Conservation (phyloP, 2,888 invertebrate species). For the Catonia carolina region DNA sequence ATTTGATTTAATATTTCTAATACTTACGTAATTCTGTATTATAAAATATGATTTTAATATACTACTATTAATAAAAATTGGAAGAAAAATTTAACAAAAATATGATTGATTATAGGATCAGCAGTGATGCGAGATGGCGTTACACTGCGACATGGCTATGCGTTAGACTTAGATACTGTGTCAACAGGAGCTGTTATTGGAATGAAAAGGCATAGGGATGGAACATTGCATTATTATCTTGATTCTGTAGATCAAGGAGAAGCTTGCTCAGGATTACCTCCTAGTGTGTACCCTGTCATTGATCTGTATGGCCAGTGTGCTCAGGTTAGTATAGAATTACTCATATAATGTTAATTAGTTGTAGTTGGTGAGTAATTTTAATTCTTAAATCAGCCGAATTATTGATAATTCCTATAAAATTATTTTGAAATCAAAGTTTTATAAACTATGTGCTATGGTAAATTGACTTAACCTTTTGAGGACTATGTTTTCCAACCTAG, state of each 20-base stretch:
- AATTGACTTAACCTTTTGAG: no score
- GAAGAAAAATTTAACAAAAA: no score
- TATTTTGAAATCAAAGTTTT: background rate
- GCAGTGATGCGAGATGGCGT: constrained; percentile 87
- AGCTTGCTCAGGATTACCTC: constrained; percentile 71
- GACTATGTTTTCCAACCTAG: no score
- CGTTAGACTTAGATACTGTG: constrained; percentile 76
- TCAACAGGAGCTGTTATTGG: constrained; percentile 60
- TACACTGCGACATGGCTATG: constrained; percentile 76
- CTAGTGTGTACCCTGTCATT: constrained; percentile 86
- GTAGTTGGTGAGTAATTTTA: no score
- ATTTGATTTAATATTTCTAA: no score
- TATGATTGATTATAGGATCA: constrained; percentile 53
- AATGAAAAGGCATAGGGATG: constrained; percentile 81
- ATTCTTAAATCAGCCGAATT: background rate
- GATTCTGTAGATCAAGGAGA: constrained; percentile 82
- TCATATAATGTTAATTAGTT: no score
- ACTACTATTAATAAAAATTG: no score
- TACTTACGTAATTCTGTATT: no score
- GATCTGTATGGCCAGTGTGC: constrained; percentile 93
- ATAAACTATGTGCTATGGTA: no score
- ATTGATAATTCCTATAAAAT: background rate
- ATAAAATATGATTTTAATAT: no score
- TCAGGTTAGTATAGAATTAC: constrained; percentile 55
- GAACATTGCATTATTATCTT: constrained; percentile 75